These are phyloP conservation scores for Papilio dardanus DNA, from an alignment of 1,140 invertebrate species.

Conservation along the genomic window DNA sequence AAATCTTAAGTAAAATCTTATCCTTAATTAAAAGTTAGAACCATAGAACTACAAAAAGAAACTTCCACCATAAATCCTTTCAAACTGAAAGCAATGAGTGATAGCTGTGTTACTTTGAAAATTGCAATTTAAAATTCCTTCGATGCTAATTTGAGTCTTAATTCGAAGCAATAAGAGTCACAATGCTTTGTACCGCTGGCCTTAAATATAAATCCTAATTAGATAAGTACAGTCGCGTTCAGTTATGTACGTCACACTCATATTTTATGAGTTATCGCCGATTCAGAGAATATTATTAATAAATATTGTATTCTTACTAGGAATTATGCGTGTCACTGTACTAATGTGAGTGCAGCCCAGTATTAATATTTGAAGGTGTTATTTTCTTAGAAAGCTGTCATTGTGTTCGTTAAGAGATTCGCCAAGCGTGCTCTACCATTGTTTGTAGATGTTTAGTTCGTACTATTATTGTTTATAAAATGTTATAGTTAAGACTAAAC, in stretches of 20 bases:
- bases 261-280: slow-evolving; percentile 58
- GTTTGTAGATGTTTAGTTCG: slow-evolving; percentile 18
- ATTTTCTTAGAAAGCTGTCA: slow-evolving; percentile 30
- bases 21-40: slow-evolving; percentile 25
- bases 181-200: not conserved
- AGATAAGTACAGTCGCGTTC: slow-evolving; percentile 48
- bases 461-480: not conserved
- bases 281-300: slow-evolving; percentile 53
- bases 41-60: slow-evolving; percentile 26
- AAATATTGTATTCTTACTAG: slow-evolving; percentile 46
- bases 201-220: slow-evolving; percentile 49
- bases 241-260: slow-evolving; percentile 46
- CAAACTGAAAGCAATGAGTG: slow-evolving; percentile 32
- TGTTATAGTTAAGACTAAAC: not conserved
- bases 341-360: slow-evolving; percentile 1
- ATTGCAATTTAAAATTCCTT: slow-evolving; percentile 30
- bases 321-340: slow-evolving; percentile 40
- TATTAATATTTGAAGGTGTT: slow-evolving; percentile 21
- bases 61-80: slow-evolving; percentile 33
- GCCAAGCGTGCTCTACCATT: slow-evolving; percentile 13
- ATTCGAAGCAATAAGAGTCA: not conserved
- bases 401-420: slow-evolving; percentile 33
- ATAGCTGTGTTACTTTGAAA: slow-evolving; percentile 36
- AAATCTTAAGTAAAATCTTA: not conserved
- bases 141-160: slow-evolving; percentile 1